Evolutionary conservation across 2,797 vertebrate species (phyloP), one percentile per base, ranked within the genome.

Genomic region (Pagetopsis macropterus): DNA sequence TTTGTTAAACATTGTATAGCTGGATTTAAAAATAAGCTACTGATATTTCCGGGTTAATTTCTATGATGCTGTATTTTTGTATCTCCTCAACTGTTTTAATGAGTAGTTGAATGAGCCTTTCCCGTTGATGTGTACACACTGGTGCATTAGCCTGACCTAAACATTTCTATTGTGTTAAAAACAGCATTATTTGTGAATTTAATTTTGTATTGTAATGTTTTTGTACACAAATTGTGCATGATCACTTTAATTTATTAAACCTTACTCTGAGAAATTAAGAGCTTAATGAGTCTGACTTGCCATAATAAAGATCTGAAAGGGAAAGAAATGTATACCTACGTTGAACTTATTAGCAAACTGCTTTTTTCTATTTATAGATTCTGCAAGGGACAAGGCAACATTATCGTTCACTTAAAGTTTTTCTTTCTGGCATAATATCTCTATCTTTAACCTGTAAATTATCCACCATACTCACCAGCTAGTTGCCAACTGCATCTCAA

Each of bases 241-340:
- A 94, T 91, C 90, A 91, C 90, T 94, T 97, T 99, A 97, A 98
- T 97, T 98, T 98, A 98, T 99, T 98, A 98, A 98, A 98, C 94
- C 91, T 94, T 95, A 87, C 93, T 94, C 95, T 96, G 95, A 95
- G 91, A 95, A 93, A 90, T 88, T 50, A 75, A 61, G 49, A 56
- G 63, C 23, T 55, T 72, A 17, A 43, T 70, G 83, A 76, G 71
- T 85, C 45, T 79, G 19, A 76, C 16, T 78, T 62, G 46, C 46
- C 45, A 63, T 67, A 81, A 81, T 60, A 72, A 82, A 79, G 65
- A 69, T 55, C 13, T 19, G 27, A 15, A 76, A 37, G 33, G 33
- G 33, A 37, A 37, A 37, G 37, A 2, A 37, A 9, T 6, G 33
- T 16, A 4, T 17, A 48, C 12, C 19, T 17, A 48, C 12, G 33